Evolutionary conservation across 2,888 invertebrate species (phyloP), one percentile per base, ranked within the genome.

Genomic region (Aricia artaxerxes): DNA sequence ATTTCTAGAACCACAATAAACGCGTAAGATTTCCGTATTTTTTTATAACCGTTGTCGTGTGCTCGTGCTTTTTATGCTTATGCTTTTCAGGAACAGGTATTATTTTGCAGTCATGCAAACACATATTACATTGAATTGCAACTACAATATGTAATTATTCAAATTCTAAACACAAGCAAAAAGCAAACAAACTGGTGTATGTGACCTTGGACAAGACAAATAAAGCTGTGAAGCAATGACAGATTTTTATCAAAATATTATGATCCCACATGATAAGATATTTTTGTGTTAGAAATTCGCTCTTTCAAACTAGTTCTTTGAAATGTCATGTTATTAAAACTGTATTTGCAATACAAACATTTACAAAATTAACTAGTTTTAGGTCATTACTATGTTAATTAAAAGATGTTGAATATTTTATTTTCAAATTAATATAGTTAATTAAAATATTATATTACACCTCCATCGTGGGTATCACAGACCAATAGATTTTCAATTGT

Each of bases 1-100:
- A 87, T 87, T 84, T 88, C 91, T 80, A 84, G 93, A 83, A 88
- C 91, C 88, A 88, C 91, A 88, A 86, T 89, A 57, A 92, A 91
- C 81, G 88, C 89, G 94, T 93, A 93, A 93, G 93, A 90, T 84
- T 84, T 88, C 85, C 57, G 44, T 53, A 13, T 57, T 75, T 76
- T 76, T 31, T 76, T 35, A 53, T 57, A 57, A 53, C 35, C 57
- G 35, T 76, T 31, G 24, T 76, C 16, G 38, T 35, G 76, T 76
- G 6, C 76, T 35, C 16, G 6, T 31, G 76, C 31, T 76, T 75
- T 73, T 73, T 76, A 53, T 11, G 57, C 76, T 73, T 73, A 73
- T 73, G 73, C 44, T 76, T 31, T 76, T 16, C 13, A 76, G 13
- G 9, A 76, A 49, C 31, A 13, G 35, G 31, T 53, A 76, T 53